Percentiles rank a stretch among this genome's conserved stretches.
phyloP scores from a whole-genome alignment of 2,888 invertebrate genomes.

The Fragum whitleyi region DNA sequence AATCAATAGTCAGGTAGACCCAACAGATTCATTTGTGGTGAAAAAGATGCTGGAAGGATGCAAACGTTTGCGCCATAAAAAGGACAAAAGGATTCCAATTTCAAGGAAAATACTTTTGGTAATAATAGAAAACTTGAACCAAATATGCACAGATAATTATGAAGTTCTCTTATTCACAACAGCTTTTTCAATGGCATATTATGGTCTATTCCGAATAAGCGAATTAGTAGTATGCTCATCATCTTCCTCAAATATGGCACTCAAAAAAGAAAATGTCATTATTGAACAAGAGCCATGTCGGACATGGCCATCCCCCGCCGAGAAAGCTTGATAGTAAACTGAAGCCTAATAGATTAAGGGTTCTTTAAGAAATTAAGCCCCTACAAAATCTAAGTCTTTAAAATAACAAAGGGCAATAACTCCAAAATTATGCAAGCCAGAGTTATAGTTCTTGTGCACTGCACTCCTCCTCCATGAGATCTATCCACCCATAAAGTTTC shows the following conservation, averaged over 20 bases:
- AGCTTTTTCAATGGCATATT: slow-evolving; percentile 40
- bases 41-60: slow-evolving; percentile 46
- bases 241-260: background rate
- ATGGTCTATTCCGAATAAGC: slow-evolving; percentile 46
- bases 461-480: too few relatives aligned
- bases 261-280: background rate
- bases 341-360: too few relatives aligned
- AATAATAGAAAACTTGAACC: background rate
- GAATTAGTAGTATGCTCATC: slow-evolving; percentile 29
- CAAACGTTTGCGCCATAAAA: slow-evolving; percentile 2
- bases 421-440: too few relatives aligned
- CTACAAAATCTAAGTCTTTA: too few relatives aligned
- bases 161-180: slow-evolving; percentile 37
- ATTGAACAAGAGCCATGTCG: too few relatives aligned
- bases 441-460: too few relatives aligned
- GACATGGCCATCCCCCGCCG: too few relatives aligned
- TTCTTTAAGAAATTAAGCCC: too few relatives aligned
- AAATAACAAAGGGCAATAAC: too few relatives aligned
- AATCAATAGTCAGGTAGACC: background rate
- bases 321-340: too few relatives aligned
- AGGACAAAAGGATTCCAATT: slow-evolving; percentile 30
- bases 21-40: slow-evolving; percentile 29
- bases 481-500: too few relatives aligned
- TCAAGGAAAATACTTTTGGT: background rate
- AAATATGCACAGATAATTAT: slow-evolving; percentile 17